Conservation (phyloP, 2,888 invertebrate genomes). For the Allygus modestus region DNA sequence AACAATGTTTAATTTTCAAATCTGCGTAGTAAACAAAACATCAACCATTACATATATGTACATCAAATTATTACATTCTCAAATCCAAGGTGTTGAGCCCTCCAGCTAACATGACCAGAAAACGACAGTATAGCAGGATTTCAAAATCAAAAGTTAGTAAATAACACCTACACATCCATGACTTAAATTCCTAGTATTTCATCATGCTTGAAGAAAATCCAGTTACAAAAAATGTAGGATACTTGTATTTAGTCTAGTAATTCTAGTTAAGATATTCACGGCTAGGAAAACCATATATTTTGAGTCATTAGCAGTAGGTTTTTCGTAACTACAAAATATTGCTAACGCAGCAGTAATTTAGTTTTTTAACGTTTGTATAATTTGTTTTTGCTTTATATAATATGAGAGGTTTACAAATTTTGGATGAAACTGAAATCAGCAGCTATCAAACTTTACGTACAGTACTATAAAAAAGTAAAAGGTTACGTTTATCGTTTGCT, state of each 20-base stretch:
- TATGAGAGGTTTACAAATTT: too few species aligned
- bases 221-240: constrained; percentile 6
- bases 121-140: constrained; percentile 30
- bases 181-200: constrained; percentile 20
- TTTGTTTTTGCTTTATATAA: too few species aligned
- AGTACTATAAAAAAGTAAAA: too few species aligned
- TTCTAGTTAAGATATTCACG: not conserved
- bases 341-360: too few species aligned
- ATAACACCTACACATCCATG: constrained; percentile 11
- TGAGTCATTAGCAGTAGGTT: too few species aligned
- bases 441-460: too few species aligned
- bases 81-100: constrained; percentile 1
- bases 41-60: not conserved
- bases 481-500: too few species aligned
- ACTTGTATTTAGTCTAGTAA: not conserved
- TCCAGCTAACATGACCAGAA: not conserved
- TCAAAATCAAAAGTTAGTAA: constrained; percentile 35
- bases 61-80: not conserved
- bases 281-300: too few species aligned
- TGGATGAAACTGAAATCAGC: too few species aligned
- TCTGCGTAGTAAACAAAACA: not conserved
- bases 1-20: not conserved
- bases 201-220: constrained; percentile 9
- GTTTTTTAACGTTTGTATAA: too few species aligned
- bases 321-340: too few species aligned